A percentile compares a stretch with the other conserved stretches of the same genome.
Conservation (phyloP, 2,113 vertebrate species). For the Gymnogyps californianus region DNA sequence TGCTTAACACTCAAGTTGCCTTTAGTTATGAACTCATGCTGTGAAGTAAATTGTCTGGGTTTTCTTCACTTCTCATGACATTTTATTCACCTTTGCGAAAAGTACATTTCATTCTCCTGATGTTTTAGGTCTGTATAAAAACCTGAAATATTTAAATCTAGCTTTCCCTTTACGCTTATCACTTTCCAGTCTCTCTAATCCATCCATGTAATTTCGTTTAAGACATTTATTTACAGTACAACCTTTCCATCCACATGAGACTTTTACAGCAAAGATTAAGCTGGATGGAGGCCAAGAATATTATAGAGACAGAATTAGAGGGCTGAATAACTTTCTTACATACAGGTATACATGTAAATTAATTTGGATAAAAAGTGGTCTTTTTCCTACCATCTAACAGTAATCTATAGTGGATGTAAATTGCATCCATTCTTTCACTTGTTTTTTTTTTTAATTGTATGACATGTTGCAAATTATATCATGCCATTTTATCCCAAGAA, state of each 20-base stretch:
- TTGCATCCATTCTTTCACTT: neutral
- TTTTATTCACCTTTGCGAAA: conserved; percentile 17
- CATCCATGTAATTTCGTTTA: neutral
- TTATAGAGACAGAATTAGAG: neutral
- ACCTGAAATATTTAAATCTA: neutral
- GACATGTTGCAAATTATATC: neutral
- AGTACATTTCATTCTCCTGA: neutral
- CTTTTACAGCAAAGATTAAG: neutral
- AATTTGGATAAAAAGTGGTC: neutral
- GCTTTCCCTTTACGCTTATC: neutral
- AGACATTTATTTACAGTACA: neutral
- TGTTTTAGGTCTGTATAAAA: neutral
- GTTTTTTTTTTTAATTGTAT: neutral
- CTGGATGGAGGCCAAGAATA: neutral
- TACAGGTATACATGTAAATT: neutral
- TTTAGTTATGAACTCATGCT: neutral
- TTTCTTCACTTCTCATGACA: neutral
- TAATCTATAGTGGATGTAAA: neutral
- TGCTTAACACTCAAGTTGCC: neutral
- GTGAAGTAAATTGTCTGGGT: neutral
- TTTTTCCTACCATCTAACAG: neutral
- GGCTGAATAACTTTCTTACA: neutral
- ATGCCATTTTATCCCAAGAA: neutral
- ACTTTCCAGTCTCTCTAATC: neutral
- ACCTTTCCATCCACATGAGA: neutral